Evolutionary conservation across 2,888 invertebrate species (phyloP).

Genomic region (Nephrotoma guestfalica): DNA sequence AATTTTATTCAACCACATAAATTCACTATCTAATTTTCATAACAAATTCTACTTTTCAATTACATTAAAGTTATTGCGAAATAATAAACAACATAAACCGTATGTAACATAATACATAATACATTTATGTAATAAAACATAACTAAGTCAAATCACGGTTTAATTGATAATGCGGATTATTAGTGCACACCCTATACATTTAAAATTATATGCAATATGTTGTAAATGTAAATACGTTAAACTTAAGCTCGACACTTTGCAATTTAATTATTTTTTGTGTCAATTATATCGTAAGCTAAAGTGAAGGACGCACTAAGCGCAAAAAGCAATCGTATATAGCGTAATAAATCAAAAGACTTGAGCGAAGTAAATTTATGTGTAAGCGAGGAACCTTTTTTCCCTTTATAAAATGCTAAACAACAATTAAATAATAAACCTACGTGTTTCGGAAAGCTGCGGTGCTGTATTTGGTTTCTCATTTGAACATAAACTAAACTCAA

Average conservation of each 20-base stretch:
- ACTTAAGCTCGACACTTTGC: no score
- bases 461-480: neutral
- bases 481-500: neutral
- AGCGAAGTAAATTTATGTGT: neutral
- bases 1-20: neutral
- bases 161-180: no score
- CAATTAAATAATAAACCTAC: neutral
- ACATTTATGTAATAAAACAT: neutral
- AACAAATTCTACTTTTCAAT: neutral
- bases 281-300: neutral
- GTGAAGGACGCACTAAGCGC: neutral
- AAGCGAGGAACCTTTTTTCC: neutral
- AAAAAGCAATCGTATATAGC: neutral
- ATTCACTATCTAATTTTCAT: neutral
- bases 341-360: neutral
- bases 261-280: neutral
- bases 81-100: neutral
- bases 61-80: neutral
- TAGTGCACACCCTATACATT: neutral
- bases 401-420: neutral
- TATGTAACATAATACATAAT: neutral
- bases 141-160: no score
- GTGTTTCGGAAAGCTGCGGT: neutral
- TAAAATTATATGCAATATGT: neutral
- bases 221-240: no score